Conservation (phyloP, 2,113 vertebrate genomes). For the Cnemophilus loriae region DNA sequence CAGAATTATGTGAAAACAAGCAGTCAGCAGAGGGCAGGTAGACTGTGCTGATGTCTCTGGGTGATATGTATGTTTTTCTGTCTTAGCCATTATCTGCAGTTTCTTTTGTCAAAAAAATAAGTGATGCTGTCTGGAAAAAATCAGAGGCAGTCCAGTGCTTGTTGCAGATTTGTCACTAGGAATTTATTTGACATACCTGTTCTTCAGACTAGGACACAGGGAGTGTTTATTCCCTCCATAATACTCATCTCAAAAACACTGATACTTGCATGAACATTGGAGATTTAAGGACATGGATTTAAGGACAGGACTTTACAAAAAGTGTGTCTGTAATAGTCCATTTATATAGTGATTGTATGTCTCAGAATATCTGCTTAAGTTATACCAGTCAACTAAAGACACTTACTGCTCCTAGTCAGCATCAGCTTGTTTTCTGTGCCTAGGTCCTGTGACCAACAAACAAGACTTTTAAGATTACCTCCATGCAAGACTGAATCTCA, state of each 20-base stretch:
- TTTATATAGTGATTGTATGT: background rate
- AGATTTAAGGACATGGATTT: background rate
- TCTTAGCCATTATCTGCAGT: background rate
- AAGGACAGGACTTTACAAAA: no score
- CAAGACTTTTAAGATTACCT: background rate
- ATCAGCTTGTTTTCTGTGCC: background rate
- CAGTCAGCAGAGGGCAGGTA: constrained; percentile 22
- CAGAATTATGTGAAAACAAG: constrained; percentile 20
- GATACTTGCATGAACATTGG: background rate
- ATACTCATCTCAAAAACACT: background rate
- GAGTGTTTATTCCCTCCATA: background rate
- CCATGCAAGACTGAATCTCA: background rate
- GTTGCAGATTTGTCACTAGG: background rate
- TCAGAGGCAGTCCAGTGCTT: background rate
- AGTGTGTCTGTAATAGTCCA: background rate
- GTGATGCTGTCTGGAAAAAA: background rate
- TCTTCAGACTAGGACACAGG: background rate
- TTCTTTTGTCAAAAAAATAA: constrained; percentile 6
- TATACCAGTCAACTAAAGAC: background rate
- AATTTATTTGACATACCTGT: background rate
- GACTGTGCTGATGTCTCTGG: background rate
- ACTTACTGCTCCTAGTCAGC: background rate
- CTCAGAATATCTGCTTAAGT: background rate
- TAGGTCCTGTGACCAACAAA: background rate
- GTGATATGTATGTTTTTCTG: background rate